Base-by-base conservation (phyloP, 2,113 vertebrate species). In the Eolophus roseicapilla region DNA sequence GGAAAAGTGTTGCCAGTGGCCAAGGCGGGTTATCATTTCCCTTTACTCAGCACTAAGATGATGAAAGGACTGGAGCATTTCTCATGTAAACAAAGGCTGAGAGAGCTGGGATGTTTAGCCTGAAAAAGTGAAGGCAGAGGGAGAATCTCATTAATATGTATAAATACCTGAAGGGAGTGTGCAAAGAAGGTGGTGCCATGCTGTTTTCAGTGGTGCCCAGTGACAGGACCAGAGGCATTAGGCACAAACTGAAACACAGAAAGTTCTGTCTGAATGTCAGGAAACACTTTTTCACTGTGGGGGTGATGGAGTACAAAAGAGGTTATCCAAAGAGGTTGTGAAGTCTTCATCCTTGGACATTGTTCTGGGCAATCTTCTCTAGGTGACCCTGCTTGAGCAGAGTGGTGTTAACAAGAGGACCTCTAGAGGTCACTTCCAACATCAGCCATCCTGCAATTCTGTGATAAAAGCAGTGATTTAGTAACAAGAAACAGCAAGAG, bases 131-230 rank as follows among this genome's bases (percentile, higher is more conserved):
- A 76, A 37, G 28, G 20, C 29, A 64, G 5, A 7, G 17, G 8
- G 1, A 8, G 13, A 5, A 52, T 41, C 33, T 4, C 10, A 43
- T 43, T 19, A 14, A 11, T 50, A 23, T 13, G 9, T 13, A 43
- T 6, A 52, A 67, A 23, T 43, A 39, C 8, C 10, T 82, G 43
- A 77, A 76, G 31, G 10, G 7, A 41, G 18, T 1, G 9, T 79
- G 9, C 24, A 47, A 74, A 50, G 33, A 67, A 12, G 17, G 16
- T 0, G 5, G 4, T 0, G 0, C 7, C 13, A 78, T 15, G 11
- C 14, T 79, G 21, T 50, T 68, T 71, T 19, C 43, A 64, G 24
- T 4, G 0, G 4, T 73, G 52, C 7, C 18, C n/a, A 41, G n/a
- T 50, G 29, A 31, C 13, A 27, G 21, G 15, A 43, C 5, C 29